Conservation (phyloP, 2,888 invertebrate species). For the Teleiodes luculella region DNA sequence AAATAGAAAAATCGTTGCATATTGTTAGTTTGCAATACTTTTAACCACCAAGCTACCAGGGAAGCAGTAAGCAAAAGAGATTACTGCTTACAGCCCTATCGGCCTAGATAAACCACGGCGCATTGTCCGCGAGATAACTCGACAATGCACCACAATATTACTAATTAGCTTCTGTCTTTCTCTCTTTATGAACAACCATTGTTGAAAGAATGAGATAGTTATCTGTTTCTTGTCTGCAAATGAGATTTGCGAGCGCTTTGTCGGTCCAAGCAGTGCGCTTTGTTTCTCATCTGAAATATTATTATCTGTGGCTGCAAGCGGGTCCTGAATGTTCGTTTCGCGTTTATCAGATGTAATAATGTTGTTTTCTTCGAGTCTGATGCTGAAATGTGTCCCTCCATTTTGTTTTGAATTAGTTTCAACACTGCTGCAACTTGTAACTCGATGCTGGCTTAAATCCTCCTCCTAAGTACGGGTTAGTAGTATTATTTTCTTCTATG, state of each 20-base stretch:
- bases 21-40: no score
- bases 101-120: slow-evolving; percentile 75
- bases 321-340: slow-evolving; percentile 40
- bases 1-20: no score
- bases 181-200: slow-evolving; percentile 74
- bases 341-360: slow-evolving; percentile 47
- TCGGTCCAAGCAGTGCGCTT: slow-evolving; percentile 70
- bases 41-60: background rate
- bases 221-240: slow-evolving; percentile 73
- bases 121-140: slow-evolving; percentile 70
- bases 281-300: slow-evolving; percentile 65
- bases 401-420: background rate
- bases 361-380: slow-evolving; percentile 5
- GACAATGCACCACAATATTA: slow-evolving; percentile 76
- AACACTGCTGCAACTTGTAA: no score
- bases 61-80: slow-evolving; percentile 28
- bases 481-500: no score
- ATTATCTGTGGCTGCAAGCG: slow-evolving; percentile 48
- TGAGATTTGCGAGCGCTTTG: slow-evolving; percentile 76
- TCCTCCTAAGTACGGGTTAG: no score
- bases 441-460: no score
- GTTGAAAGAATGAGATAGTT: slow-evolving; percentile 77
- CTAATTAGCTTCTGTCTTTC: slow-evolving; percentile 62
- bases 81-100: slow-evolving; percentile 63
- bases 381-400: background rate